Conservation (phyloP, 1,140 invertebrate genomes). For the Musca domestica region DNA sequence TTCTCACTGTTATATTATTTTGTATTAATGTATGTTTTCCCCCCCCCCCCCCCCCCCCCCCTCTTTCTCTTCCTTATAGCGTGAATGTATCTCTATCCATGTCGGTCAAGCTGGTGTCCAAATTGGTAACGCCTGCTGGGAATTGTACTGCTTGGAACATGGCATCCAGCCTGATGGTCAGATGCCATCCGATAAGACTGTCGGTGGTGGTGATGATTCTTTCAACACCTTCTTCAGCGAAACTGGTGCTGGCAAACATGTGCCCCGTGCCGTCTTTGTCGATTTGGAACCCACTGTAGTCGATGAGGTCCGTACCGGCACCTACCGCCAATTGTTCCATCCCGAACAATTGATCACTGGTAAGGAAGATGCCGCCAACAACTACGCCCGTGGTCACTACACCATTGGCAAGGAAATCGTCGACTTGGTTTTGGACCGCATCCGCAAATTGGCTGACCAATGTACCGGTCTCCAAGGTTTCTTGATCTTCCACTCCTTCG, state of each 20-base stretch:
- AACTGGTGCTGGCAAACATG: constrained; percentile 72
- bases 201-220: constrained; percentile 69
- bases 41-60: too few species aligned
- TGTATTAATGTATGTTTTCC: constrained; percentile 13
- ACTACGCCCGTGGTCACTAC: constrained; percentile 83
- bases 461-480: constrained; percentile 81
- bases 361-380: constrained; percentile 80
- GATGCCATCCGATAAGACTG: constrained; percentile 74
- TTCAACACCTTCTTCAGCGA: constrained; percentile 85
- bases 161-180: constrained; percentile 86
- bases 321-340: constrained; percentile 72
- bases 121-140: constrained; percentile 84
- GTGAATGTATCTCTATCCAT: constrained; percentile 84
- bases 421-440: constrained; percentile 74
- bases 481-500: constrained; percentile 82
- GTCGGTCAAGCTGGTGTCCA: constrained; percentile 88
- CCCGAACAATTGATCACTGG: constrained; percentile 74
- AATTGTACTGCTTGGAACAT: constrained; percentile 87
- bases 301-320: constrained; percentile 70
- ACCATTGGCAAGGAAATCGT: constrained; percentile 86
- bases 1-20: too few species aligned
- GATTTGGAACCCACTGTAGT: constrained; percentile 76
- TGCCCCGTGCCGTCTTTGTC: constrained; percentile 67
- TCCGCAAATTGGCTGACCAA: constrained; percentile 72
- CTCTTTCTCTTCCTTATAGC: constrained; percentile 57